phyloP scores from a whole-genome alignment of 1,140 invertebrate species.

The Diachasma alloeum region DNA sequence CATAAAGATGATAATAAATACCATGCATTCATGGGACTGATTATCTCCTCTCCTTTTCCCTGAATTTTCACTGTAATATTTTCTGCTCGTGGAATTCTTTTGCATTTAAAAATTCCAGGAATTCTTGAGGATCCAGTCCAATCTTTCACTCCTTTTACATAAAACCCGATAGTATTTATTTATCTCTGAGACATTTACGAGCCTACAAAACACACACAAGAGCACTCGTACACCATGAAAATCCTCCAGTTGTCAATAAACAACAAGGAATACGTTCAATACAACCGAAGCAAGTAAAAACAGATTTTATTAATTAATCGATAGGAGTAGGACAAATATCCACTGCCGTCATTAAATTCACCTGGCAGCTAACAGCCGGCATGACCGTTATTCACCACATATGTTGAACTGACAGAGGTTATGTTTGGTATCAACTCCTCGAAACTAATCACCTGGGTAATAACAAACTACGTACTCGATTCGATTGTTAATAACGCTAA shows the following conservation, averaged over 20 bases:
- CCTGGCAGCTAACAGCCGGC: neutral
- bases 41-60: neutral
- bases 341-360: neutral
- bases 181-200: neutral
- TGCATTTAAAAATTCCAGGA: neutral
- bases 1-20: too few relatives aligned
- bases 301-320: neutral
- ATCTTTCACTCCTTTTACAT: neutral
- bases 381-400: neutral
- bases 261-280: neutral
- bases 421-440: neutral
- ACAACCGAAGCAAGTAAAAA: neutral
- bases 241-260: neutral
- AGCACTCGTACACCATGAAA: neutral
- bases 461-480: neutral
- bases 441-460: neutral
- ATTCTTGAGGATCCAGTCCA: too few relatives aligned
- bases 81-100: neutral
- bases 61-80: neutral
- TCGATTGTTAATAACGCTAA: neutral
- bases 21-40: too few relatives aligned
- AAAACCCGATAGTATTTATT: neutral
- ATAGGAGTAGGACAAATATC: neutral
- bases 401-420: neutral
- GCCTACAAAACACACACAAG: neutral